Conservation (phyloP, 2,113 vertebrate species). For the Gadus chalcogrammus region DNA sequence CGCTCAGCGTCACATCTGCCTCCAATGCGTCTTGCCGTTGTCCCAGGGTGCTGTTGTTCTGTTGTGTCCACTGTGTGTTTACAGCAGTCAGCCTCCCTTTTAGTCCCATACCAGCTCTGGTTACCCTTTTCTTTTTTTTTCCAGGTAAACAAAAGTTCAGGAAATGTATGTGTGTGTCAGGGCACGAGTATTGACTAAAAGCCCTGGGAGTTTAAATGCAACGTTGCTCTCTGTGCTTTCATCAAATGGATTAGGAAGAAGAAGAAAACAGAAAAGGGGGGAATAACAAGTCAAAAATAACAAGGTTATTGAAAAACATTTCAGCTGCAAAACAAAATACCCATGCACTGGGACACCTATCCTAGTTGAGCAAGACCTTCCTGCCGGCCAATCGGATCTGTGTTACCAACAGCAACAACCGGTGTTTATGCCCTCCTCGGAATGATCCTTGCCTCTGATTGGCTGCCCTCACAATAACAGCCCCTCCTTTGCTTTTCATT, state of each 20-base stretch:
- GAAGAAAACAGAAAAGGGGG: slow-evolving; percentile 22
- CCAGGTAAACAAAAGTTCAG: slow-evolving; percentile 45
- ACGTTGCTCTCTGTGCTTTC: background rate
- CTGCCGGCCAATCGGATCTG: slow-evolving; percentile 65
- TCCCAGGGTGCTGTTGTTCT: slow-evolving; percentile 38
- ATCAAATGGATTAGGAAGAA: background rate
- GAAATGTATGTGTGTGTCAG: background rate
- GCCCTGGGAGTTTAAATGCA: background rate
- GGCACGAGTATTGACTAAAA: background rate
- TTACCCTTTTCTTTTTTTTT: background rate
- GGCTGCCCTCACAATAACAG: slow-evolving; percentile 41
- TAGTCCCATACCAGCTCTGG: no score
- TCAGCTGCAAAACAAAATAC: slow-evolving; percentile 62
- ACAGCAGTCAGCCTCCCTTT: no score
- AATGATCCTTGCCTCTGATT: slow-evolving; percentile 58
- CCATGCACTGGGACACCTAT: slow-evolving; percentile 57
- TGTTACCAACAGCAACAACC: slow-evolving; percentile 78
- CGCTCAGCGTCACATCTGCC: slow-evolving; percentile 14
- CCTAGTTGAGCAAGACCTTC: slow-evolving; percentile 56
- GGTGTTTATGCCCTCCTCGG: slow-evolving; percentile 51
- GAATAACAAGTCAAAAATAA: slow-evolving; percentile 45
- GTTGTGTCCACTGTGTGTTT: no score
- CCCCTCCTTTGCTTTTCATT: slow-evolving; percentile 32
- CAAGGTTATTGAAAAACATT: slow-evolving; percentile 67
- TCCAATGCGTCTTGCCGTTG: background rate